These are phyloP conservation scores for Leptinotarsa haldemani DNA, from an alignment of 2,888 invertebrate species.

Conservation along the genomic window DNA sequence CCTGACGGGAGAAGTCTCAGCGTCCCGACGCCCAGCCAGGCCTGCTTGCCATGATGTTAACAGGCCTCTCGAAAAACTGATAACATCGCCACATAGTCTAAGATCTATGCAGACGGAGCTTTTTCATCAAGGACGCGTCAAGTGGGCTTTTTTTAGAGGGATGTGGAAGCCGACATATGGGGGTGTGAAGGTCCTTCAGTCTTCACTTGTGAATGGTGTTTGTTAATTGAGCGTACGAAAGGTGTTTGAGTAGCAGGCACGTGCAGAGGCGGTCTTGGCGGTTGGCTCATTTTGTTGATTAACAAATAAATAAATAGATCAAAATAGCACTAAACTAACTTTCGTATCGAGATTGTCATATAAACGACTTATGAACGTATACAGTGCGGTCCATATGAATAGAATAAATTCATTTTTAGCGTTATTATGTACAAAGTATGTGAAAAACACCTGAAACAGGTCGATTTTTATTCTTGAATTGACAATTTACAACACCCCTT, in stretches of 20 bases:
- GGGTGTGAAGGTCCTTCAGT: slow-evolving; percentile 27
- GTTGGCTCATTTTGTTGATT: neutral
- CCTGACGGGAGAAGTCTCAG: slow-evolving; percentile 59
- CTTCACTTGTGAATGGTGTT: slow-evolving; percentile 12
- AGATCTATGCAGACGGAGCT: slow-evolving; percentile 43
- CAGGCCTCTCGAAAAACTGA: slow-evolving; percentile 45
- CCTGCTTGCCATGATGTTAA: slow-evolving; percentile 42
- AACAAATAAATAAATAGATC: too few species aligned
- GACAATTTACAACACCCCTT: too few species aligned
- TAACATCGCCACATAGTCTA: slow-evolving; percentile 46
- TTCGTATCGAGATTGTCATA: too few species aligned
- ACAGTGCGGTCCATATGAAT: too few species aligned
- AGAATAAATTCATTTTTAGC: too few species aligned
- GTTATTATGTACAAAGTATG: too few species aligned
- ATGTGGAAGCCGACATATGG: slow-evolving; percentile 23
- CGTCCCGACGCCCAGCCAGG: slow-evolving; percentile 52
- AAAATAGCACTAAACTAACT: too few species aligned
- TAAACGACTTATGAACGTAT: too few species aligned
- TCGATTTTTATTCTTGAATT: too few species aligned
- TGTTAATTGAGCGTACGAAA: slow-evolving; percentile 17
- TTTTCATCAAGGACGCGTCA: slow-evolving; percentile 45
- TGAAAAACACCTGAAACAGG: too few species aligned
- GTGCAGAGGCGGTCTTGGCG: neutral
- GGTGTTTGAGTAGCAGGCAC: neutral
- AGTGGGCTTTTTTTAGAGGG: slow-evolving; percentile 32